Evolutionary conservation across 2,113 vertebrate genomes (phyloP).

Genomic region (Eidolon helvum): DNA sequence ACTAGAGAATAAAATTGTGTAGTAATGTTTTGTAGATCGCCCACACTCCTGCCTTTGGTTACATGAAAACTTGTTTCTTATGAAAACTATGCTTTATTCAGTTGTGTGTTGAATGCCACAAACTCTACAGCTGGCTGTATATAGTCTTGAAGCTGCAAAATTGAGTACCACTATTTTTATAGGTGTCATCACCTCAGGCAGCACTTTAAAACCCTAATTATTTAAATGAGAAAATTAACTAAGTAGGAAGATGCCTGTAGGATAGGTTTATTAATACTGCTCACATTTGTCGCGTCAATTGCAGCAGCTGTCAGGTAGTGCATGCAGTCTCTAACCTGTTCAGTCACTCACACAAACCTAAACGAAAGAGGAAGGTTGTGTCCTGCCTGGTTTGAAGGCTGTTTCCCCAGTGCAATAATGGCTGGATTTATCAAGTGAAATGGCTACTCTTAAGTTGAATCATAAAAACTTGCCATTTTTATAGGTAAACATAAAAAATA

Average conservation of each 20-base stretch:
- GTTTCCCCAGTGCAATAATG: background rate
- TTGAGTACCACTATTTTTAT: background rate
- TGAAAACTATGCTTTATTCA: background rate
- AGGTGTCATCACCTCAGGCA: background rate
- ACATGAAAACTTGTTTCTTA: background rate
- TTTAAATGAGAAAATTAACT: background rate
- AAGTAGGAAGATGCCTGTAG: background rate
- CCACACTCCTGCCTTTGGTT: background rate
- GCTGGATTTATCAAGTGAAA: background rate
- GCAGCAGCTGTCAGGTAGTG: background rate
- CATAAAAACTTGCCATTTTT: background rate
- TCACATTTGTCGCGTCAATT: background rate
- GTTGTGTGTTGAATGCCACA: background rate
- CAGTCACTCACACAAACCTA: background rate
- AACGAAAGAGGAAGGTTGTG: background rate
- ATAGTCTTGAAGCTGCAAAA: background rate
- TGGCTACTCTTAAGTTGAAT: background rate
- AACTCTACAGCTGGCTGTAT: background rate
- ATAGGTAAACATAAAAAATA: constrained; percentile 4
- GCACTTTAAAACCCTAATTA: background rate
- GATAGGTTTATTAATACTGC: background rate
- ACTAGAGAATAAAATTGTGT: background rate
- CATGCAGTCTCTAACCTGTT: background rate
- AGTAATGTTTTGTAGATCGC: background rate
- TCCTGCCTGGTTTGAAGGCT: background rate